Percentiles rank a stretch among this genome's conserved stretches.
Evolutionary conservation across 1,140 invertebrate genomes (phyloP).

Genomic region (Ptiloglossa arizonensis): DNA sequence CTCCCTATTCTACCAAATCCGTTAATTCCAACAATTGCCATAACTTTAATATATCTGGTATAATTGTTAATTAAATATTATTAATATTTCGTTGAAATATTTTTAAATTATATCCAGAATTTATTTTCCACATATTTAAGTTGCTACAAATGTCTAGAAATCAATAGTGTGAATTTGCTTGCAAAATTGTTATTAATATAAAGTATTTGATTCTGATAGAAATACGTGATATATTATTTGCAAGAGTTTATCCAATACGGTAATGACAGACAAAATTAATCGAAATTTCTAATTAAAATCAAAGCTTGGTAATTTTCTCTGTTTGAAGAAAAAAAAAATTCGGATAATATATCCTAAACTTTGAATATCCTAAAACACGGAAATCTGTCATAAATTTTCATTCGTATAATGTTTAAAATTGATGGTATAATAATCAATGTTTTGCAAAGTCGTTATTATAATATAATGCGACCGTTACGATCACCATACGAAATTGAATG

Average conservation of each 20-base stretch:
- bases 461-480: too few species aligned
- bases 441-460: neutral
- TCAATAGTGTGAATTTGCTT: constrained; percentile 50
- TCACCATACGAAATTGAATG: too few species aligned
- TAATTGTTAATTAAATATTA: neutral
- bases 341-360: too few species aligned
- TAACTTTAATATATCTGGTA: constrained; percentile 27
- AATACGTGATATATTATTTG: too few species aligned
- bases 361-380: too few species aligned
- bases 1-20: constrained; percentile 86
- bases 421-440: neutral
- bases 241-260: too few species aligned
- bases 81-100: neutral
- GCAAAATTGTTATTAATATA: constrained; percentile 28
- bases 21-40: constrained; percentile 77
- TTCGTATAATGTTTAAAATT: neutral
- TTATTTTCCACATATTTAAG: neutral
- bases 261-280: too few species aligned
- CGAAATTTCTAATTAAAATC: too few species aligned
- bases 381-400: neutral
- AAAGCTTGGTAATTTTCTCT: too few species aligned
- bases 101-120: constrained; percentile 5
- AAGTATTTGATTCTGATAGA: too few species aligned
- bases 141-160: constrained; percentile 11
- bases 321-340: too few species aligned